These are phyloP conservation scores for Megaleporinus macrocephalus DNA, from an alignment of 2,113 vertebrate genomes.

Conservation along the genomic window DNA sequence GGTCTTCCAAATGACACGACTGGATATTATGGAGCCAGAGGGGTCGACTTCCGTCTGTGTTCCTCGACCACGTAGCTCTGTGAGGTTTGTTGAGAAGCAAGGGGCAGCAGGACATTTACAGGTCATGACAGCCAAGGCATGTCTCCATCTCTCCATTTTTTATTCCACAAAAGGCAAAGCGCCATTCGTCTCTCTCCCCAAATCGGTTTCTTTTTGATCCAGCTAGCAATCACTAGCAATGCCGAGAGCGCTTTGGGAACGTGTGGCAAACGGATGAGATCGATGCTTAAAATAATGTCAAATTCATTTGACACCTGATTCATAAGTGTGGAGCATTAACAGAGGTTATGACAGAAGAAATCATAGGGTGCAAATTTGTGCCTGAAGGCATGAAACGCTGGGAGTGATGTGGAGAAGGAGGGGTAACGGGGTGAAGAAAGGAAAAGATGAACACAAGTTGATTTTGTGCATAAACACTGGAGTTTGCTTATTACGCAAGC, in stretches of 20 bases:
- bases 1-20: not conserved
- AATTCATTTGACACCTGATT: not conserved
- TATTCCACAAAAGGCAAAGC: not conserved
- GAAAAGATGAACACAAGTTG: constrained; percentile 50
- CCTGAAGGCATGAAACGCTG: constrained; percentile 7
- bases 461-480: constrained; percentile 66
- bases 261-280: not conserved
- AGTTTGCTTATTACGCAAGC: constrained; percentile 75
- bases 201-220: not conserved
- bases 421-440: constrained; percentile 35
- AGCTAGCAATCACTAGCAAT: not conserved
- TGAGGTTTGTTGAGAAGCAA: not conserved
- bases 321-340: constrained; percentile 20
- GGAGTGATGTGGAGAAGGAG: not conserved
- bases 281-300: not conserved
- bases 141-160: not conserved
- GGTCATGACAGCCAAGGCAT: not conserved
- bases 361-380: constrained; percentile 3
- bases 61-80: not conserved
- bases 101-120: not conserved
- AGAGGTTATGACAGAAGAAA: not conserved
- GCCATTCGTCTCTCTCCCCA: not conserved
- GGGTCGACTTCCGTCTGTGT: not conserved
- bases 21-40: not conserved
- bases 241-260: not conserved